Evolutionary conservation across 92 coral and sea anemone genomes (phyloP), one percentile per base, ranked within the genome.

Genomic region (Diadumene lineata): DNA sequence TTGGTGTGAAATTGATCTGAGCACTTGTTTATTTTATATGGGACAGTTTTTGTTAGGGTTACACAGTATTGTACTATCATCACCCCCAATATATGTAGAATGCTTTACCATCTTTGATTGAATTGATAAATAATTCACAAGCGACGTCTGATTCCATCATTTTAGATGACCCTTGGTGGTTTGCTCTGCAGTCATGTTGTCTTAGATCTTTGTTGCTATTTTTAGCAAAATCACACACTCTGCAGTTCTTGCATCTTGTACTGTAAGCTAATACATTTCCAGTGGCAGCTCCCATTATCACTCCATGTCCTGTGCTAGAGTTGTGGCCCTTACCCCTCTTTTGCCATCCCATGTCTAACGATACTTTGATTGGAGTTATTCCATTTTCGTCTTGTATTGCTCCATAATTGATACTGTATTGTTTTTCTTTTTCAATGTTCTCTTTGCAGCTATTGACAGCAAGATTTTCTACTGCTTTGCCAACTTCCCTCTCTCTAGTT

Each of bases 261-360:
- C 82, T 55, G 31, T 85, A 81, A 67, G 64, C 79, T 22, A 89
- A 18, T 1, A 88, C 81, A 26, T 88, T 88, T 8, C 89, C 87
- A 63, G 68, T 71, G 1, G 74, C 22, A 24, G 56, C 62, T 7
- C 93, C 72, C 89, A 88, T 88, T 0, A 53, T 84, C n/a, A 82
- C 87, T 25, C 67, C 89, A 17, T 80, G 87, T 8, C 93, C 89
- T 16, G 86, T 88, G 50, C 18, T 38, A 1, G 93, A 84, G 43
- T 80, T 79, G 17, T 78, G 84, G 0, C 85, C 85, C 34, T 64
- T 69, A 6, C 75, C 82, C 34, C 82, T 70, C 34, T 73, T 82
- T 57, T 87, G 92, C 91, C 84, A 72, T 2, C 60, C 87, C 87
- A 83, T 79, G 43, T 83, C 88, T 70, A 74, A 87, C 17, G 92